Conservation (phyloP, 2,888 invertebrate genomes). For the Pterobdella sp. region DNA sequence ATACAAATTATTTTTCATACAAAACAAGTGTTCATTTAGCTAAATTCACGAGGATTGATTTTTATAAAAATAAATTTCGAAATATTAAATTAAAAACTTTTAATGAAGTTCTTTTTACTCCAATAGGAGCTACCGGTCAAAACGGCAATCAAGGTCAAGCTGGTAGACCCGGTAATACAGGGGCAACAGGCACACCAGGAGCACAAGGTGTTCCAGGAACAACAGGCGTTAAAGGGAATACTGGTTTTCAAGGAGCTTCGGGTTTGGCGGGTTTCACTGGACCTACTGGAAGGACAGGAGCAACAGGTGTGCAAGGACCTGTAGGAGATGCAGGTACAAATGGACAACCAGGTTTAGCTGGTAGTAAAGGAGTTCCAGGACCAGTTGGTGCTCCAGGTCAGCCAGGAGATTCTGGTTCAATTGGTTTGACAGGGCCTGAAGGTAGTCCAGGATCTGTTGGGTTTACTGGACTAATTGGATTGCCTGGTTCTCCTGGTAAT, state of each 20-base stretch:
- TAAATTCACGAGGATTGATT: too few species aligned
- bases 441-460: conserved; percentile 27
- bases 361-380: conserved; percentile 7
- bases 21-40: too few species aligned
- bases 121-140: neutral
- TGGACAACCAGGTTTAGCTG: neutral
- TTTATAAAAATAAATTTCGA: too few species aligned
- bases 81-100: too few species aligned
- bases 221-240: conserved; percentile 1
- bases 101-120: too few species aligned
- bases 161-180: neutral
- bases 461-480: conserved; percentile 26
- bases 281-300: conserved; percentile 6
- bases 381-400: conserved; percentile 4
- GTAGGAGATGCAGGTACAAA: neutral
- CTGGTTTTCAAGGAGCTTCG: neutral
- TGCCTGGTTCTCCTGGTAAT: conserved; percentile 24
- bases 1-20: too few species aligned
- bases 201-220: neutral
- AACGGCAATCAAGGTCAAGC: neutral
- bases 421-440: conserved; percentile 16
- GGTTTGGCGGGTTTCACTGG: neutral
- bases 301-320: neutral
- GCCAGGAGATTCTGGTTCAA: conserved; percentile 6
- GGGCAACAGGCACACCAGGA: conserved; percentile 1